Conservation (phyloP, 2,888 invertebrate species). For the Plutella xylostella region DNA sequence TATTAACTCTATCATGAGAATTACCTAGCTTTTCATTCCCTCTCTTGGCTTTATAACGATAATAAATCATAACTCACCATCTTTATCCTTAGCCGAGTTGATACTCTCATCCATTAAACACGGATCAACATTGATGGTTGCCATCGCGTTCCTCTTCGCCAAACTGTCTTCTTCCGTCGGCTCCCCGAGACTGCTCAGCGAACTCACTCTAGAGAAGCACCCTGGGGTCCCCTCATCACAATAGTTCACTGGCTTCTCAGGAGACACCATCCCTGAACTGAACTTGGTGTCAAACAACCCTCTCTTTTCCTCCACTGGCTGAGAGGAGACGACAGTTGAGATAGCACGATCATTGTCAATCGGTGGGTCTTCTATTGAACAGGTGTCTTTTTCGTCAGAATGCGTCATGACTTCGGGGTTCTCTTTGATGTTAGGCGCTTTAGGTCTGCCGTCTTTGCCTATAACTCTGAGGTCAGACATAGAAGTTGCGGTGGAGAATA, state of each 20-base stretch:
- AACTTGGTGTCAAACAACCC: constrained; percentile 59
- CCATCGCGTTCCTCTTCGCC: constrained; percentile 58
- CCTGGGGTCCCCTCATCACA: constrained; percentile 91
- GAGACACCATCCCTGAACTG: constrained; percentile 79
- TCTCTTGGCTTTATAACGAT: too few relatives aligned
- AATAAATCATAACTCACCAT: constrained; percentile 51
- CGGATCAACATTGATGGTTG: constrained; percentile 49
- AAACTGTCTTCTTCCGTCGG: constrained; percentile 55
- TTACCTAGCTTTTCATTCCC: too few relatives aligned
- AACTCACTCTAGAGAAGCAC: constrained; percentile 77
- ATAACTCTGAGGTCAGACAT: constrained; percentile 83
- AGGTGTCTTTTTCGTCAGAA: constrained; percentile 62
- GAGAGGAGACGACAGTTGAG: constrained; percentile 35
- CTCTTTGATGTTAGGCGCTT: constrained; percentile 43
- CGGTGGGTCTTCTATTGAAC: constrained; percentile 58
- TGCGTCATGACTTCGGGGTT: constrained; percentile 60
- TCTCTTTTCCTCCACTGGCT: constrained; percentile 36
- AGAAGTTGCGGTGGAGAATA: constrained; percentile 91
- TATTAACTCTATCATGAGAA: too few relatives aligned
- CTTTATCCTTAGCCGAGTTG: constrained; percentile 50
- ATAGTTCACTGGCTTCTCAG: constrained; percentile 85
- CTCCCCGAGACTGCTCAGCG: constrained; percentile 70
- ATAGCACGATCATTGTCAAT: constrained; percentile 58
- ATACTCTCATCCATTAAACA: constrained; percentile 38
- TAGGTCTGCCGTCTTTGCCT: constrained; percentile 50